Evolutionary conservation across 2,888 invertebrate genomes (phyloP).

Genomic region (Eupeodes latifasciatus): DNA sequence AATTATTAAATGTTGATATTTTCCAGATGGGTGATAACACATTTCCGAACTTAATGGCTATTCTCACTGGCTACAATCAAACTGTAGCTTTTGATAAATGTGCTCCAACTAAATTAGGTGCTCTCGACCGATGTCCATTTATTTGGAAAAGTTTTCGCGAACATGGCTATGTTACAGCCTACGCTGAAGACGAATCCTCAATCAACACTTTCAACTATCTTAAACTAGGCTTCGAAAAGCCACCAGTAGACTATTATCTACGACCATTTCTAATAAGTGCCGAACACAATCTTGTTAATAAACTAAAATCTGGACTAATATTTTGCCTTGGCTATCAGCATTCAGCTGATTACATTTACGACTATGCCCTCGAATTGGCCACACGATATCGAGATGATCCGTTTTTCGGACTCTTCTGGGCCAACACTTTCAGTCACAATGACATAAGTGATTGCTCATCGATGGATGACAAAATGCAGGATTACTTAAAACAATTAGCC

Average conservation of each 20-base stretch:
- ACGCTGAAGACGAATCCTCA: slow-evolving; percentile 90
- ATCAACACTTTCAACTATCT: slow-evolving; percentile 90
- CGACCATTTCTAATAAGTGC: slow-evolving; percentile 90
- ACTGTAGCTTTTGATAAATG: slow-evolving; percentile 85
- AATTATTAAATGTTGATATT: background rate
- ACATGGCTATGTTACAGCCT: slow-evolving; percentile 90
- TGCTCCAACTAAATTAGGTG: slow-evolving; percentile 85
- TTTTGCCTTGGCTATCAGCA: slow-evolving; percentile 87
- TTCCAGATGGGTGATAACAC: slow-evolving; percentile 93
- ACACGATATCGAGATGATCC: slow-evolving; percentile 86
- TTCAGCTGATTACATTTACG: slow-evolving; percentile 89
- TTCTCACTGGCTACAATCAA: slow-evolving; percentile 88
- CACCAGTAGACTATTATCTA: slow-evolving; percentile 93
- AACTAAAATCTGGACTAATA: slow-evolving; percentile 85
- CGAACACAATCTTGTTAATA: slow-evolving; percentile 86
- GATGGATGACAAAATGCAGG: slow-evolving; percentile 87
- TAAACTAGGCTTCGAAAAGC: slow-evolving; percentile 89
- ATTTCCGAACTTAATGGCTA: slow-evolving; percentile 94
- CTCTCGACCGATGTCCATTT: slow-evolving; percentile 89
- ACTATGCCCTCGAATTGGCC: slow-evolving; percentile 89
- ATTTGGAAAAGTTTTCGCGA: slow-evolving; percentile 91
- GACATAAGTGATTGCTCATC: slow-evolving; percentile 88
- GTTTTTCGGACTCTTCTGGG: slow-evolving; percentile 92
- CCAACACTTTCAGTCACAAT: slow-evolving; percentile 91
- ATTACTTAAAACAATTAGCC: slow-evolving; percentile 86